These are phyloP conservation scores for Eleutherodactylus coqui DNA, from an alignment of 2,797 vertebrate genomes.

Conservation along the genomic window DNA sequence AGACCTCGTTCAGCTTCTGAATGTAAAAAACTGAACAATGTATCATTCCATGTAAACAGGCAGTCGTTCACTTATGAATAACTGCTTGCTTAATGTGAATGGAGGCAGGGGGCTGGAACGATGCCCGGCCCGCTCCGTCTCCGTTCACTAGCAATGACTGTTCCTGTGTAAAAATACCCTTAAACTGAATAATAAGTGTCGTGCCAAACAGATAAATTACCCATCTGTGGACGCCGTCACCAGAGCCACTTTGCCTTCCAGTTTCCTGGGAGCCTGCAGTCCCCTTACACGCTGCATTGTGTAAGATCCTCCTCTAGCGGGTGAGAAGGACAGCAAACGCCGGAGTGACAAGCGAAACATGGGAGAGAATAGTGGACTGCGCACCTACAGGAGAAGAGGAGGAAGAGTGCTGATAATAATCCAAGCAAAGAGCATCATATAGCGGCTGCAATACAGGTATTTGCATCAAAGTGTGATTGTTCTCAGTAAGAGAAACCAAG, in stretches of 20 bases:
- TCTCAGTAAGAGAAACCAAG: too few relatives aligned
- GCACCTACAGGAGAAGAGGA: slow-evolving; percentile 22
- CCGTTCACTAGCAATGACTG: too few relatives aligned
- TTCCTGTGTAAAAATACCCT: too few relatives aligned
- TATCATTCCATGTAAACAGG: too few relatives aligned
- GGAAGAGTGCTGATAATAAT: neutral
- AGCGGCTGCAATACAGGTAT: too few relatives aligned
- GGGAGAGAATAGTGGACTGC: slow-evolving; percentile 34
- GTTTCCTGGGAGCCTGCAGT: slow-evolving; percentile 51
- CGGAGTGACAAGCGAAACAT: slow-evolving; percentile 38
- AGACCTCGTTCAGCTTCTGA: too few relatives aligned
- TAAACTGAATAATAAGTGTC: neutral
- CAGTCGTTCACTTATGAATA: too few relatives aligned
- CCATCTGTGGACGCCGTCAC: slow-evolving; percentile 90
- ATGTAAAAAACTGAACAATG: too few relatives aligned
- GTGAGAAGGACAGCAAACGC: slow-evolving; percentile 19
- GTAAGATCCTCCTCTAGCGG: neutral
- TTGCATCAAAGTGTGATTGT: too few relatives aligned
- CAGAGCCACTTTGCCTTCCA: slow-evolving; percentile 86
- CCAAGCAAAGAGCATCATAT: slow-evolving; percentile 43
- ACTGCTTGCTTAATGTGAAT: too few relatives aligned
- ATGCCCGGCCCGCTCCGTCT: too few relatives aligned
- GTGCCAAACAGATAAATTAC: slow-evolving; percentile 70
- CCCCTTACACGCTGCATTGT: slow-evolving; percentile 46
- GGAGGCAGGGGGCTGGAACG: too few relatives aligned